Evolutionary conservation across 2,113 vertebrate genomes (phyloP), one percentile per base, ranked within the genome.

Genomic region (Neolamprologus cancellatus): DNA sequence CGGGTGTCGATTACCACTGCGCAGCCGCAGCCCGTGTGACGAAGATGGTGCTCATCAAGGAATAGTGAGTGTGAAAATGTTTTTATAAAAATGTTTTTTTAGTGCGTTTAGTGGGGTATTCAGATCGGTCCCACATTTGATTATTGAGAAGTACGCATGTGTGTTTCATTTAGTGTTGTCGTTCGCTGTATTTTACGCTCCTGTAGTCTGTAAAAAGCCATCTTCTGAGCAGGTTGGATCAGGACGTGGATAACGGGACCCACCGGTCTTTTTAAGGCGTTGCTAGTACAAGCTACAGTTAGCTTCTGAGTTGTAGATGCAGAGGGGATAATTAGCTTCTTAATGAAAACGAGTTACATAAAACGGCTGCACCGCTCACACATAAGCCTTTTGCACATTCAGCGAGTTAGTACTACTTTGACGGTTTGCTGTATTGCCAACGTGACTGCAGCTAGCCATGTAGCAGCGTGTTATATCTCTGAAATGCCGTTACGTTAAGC

Each of bases 21-120:
- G 95, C 96, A 96, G 89, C 91, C 94, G 96, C 94, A 94, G 94
- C 85, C 93, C 88, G 88, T 85, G 94, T 92, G 92, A 95, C 96
- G 95, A 98, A 97, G 96, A 98, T 98, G 98, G 97, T 98, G 97
- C 96, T 98, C 92, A 96, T 97, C 95, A 98, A 99, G 95, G 98
- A 98, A 97, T 98, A 98, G 98, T 98, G 94, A 98, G 98, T 95
- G 36, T 85, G 18, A 91, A 90, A 93, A 54, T 94, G 71, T 74
- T 83, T 83, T 78, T 17, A 13, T 20, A 32, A 23, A 66, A 76
- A 88, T 80, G 82, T 69, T 9, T 57, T 8, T 92, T 91, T 39
- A 10, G n/a, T 74, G 17, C 61, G 25, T 84, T 30, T 84, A 55
- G 8, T 36, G 3, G 3, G 5, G 1, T 6, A 17, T 69, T 92